Evolutionary conservation across 1,140 invertebrate genomes (phyloP).

Genomic region (Bicyclus anynana): DNA sequence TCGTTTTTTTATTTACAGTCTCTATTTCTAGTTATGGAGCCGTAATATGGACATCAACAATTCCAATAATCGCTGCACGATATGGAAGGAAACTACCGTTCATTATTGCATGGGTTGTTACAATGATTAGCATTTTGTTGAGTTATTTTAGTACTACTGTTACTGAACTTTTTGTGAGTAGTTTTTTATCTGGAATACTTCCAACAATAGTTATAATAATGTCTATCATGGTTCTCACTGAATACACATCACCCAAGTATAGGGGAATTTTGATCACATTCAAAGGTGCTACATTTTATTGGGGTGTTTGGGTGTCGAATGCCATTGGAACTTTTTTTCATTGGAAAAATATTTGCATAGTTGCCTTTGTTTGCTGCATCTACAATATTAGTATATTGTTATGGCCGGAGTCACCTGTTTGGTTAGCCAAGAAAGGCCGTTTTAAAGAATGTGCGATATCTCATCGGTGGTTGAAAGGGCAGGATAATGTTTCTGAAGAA

Average conservation of each 20-base stretch:
- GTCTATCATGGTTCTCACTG: conserved; percentile 30
- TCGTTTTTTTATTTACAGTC: conserved; percentile 21
- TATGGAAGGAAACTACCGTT: conserved; percentile 34
- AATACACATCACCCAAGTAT: conserved; percentile 33
- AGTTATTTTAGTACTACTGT: conserved; percentile 30
- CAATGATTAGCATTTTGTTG: conserved; percentile 25
- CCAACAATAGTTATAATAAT: conserved; percentile 16
- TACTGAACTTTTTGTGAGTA: conserved; percentile 29
- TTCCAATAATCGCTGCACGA: conserved; percentile 23
- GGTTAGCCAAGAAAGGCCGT: conserved; percentile 28
- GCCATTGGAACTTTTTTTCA: conserved; percentile 37
- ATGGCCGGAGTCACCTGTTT: conserved; percentile 36
- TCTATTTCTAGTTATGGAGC: conserved; percentile 30
- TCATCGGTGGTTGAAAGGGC: conserved; percentile 31
- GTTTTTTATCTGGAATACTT: conserved; percentile 10
- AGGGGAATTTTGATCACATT: conserved; percentile 39
- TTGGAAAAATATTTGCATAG: conserved; percentile 34
- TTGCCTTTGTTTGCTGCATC: conserved; percentile 20
- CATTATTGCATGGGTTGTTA: conserved; percentile 20
- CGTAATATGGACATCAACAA: conserved; percentile 24
- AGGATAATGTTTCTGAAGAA: conserved; percentile 16
- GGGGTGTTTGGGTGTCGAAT: conserved; percentile 38
- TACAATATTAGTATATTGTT: conserved; percentile 7
- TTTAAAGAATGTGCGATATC: conserved; percentile 21
- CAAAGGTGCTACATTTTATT: conserved; percentile 33